Evolutionary conservation across 1,140 invertebrate genomes (phyloP).

Genomic region (Drosophila ironensis): DNA sequence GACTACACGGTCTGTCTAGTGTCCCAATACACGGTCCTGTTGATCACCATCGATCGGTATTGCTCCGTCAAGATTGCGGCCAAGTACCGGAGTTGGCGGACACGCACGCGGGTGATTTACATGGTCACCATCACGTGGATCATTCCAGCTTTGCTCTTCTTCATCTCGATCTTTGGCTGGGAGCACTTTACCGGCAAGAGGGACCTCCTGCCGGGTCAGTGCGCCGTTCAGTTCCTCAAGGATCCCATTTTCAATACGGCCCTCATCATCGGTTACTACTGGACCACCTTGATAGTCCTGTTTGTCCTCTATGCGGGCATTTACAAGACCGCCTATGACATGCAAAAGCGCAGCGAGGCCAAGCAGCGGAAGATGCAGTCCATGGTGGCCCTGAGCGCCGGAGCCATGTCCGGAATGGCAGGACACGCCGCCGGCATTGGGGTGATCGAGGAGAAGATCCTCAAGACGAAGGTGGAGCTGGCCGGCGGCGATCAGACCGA

Average conservation of each 20-base stretch:
- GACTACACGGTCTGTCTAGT: constrained; percentile 99
- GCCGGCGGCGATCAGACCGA: constrained; percentile 46
- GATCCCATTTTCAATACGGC: constrained; percentile 98
- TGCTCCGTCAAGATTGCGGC: constrained; percentile 99
- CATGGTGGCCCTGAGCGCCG: constrained; percentile 93
- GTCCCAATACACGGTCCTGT: constrained; percentile 99
- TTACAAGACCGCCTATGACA: constrained; percentile 98
- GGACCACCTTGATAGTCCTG: constrained; percentile 96
- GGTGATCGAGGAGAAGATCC: constrained; percentile 86
- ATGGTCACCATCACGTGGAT: constrained; percentile 99
- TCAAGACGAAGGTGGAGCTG: constrained; percentile 84
- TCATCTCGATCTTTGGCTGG: constrained; percentile 99
- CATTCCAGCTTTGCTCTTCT: constrained; percentile 97
- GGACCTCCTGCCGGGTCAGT: constrained; percentile 93
- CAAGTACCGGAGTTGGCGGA: constrained; percentile 98
- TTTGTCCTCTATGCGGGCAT: constrained; percentile 98
- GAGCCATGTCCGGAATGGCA: constrained; percentile 94
- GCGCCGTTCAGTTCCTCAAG: constrained; percentile 98
- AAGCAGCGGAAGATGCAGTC: constrained; percentile 97
- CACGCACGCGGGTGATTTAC: constrained; percentile 94
- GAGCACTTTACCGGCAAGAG: constrained; percentile 97
- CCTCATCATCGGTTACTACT: constrained; percentile 99
- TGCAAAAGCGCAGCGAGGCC: constrained; percentile 98
- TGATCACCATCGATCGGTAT: constrained; percentile 99
- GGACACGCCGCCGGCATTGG: constrained; percentile 93